A percentile compares a stretch with the other conserved stretches of the same genome.
Evolutionary conservation across 2,888 invertebrate genomes (phyloP).

Genomic region (Caenorhabditis japonica): DNA sequence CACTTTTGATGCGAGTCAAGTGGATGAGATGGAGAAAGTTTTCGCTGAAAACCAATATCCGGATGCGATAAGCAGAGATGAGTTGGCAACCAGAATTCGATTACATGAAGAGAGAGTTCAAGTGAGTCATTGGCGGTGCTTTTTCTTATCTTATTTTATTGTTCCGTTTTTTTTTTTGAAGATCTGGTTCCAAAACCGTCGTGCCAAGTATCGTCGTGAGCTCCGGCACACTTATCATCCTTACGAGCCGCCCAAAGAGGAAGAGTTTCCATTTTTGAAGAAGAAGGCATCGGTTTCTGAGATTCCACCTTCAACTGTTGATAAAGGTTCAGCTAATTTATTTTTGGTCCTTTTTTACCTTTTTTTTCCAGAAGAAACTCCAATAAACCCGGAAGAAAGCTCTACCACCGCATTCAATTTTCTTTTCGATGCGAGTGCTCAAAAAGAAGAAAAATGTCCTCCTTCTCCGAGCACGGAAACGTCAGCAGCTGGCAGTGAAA

Average conservation of each 20-base stretch:
- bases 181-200: constrained; percentile 46
- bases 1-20: constrained; percentile 33
- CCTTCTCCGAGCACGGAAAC: too few species aligned
- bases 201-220: constrained; percentile 36
- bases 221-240: constrained; percentile 20
- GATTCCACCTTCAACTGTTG: background rate
- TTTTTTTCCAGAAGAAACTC: background rate
- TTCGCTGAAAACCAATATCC: constrained; percentile 39
- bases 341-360: background rate
- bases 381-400: background rate
- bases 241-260: constrained; percentile 9
- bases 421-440: constrained; percentile 5
- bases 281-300: background rate
- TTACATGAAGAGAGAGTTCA: constrained; percentile 39
- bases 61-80: constrained; percentile 18
- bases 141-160: background rate
- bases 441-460: background rate
- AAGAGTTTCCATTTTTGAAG: constrained; percentile 7
- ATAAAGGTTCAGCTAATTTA: too few species aligned
- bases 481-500: background rate
- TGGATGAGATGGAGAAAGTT: constrained; percentile 37
- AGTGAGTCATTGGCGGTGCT: background rate
- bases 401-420: constrained; percentile 8
- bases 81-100: constrained; percentile 29
- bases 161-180: background rate